phyloP scores from a whole-genome alignment of 2,888 invertebrate species.

The Atrina japonica region DNA sequence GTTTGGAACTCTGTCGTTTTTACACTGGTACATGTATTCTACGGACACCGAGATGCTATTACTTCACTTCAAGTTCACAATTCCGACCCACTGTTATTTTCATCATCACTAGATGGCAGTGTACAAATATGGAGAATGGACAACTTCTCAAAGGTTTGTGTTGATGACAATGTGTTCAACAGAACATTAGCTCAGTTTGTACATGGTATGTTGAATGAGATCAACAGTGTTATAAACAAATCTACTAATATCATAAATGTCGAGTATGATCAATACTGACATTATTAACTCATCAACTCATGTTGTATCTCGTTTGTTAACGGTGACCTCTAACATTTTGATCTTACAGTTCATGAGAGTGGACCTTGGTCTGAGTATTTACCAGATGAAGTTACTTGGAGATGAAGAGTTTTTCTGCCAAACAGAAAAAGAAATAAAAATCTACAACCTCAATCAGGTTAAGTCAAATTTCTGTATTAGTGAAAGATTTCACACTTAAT shows the following conservation, averaged over 20 bases:
- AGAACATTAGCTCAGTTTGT: no score
- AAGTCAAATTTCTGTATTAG: not conserved
- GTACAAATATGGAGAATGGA: slow-evolving; percentile 75
- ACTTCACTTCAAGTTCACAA: slow-evolving; percentile 64
- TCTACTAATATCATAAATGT: no score
- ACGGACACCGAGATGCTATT: slow-evolving; percentile 63
- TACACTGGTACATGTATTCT: slow-evolving; percentile 64
- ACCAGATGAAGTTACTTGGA: slow-evolving; percentile 62
- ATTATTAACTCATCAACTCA: no score
- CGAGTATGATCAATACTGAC: no score
- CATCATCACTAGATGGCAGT: slow-evolving; percentile 72
- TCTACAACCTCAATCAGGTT: slow-evolving; percentile 72
- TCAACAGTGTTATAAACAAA: no score
- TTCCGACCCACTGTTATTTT: slow-evolving; percentile 68
- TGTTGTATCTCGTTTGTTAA: no score
- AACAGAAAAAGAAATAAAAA: slow-evolving; percentile 63
- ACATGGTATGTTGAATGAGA: no score
- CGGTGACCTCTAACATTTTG: no score
- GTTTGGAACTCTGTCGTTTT: slow-evolving; percentile 67
- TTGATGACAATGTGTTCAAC: no score
- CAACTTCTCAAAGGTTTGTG: slow-evolving; percentile 70
- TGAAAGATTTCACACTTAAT: not conserved
- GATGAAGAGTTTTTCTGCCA: slow-evolving; percentile 64
- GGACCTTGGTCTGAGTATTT: slow-evolving; percentile 66
- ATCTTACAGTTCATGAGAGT: slow-evolving; percentile 66